Base-by-base conservation (phyloP, 2,888 invertebrate genomes). In the Orthosia gracilis region DNA sequence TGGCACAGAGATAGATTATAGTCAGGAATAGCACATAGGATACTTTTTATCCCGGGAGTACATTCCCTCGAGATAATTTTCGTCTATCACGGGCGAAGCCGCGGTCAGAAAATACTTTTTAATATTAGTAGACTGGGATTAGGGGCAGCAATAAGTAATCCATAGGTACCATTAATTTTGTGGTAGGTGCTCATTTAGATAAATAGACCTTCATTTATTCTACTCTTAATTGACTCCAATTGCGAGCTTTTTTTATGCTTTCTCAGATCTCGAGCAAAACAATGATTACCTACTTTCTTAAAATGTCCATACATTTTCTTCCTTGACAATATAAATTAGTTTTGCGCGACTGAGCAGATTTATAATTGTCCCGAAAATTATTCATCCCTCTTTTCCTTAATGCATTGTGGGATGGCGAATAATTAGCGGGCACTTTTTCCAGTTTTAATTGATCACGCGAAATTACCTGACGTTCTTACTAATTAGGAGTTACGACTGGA, bases 311-410 rank as follows among this genome's bases (percentile, higher is more conserved):
- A 83, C 61, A 78, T 86, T 86, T 84, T 80, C 84, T 83, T 72
- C 21, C 83, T 73, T 79, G 83, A 83, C 85, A 85, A 85, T 83
- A 85, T 83, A 86, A 86, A 85, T 85, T 86, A 83, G 78, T 83
- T 86, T 83, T 78, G 68, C 73, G 69, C 76, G 87, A 83, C 83
- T 85, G 87, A 78, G 71, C 85, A 85, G 87, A 86, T 86, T 85
- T 85, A 85, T 86, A 86, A 85, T 81, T 85, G 83, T 81, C 72
- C 81, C 65, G 54, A 78, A 78, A 85, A 85, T 86, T 85, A 86
- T 85, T 85, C 83, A 86, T 85, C 65, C 64, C 86, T 80, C 86
- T 84, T 83, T 85, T 83, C 73, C 81, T 85, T 85, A 85, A 85
- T 85, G 85, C 87, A 81, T 83, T 85, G 74, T 78, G 74, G 83